phyloP scores from a whole-genome alignment of 2,113 vertebrate species.

The Silurus glanis region DNA sequence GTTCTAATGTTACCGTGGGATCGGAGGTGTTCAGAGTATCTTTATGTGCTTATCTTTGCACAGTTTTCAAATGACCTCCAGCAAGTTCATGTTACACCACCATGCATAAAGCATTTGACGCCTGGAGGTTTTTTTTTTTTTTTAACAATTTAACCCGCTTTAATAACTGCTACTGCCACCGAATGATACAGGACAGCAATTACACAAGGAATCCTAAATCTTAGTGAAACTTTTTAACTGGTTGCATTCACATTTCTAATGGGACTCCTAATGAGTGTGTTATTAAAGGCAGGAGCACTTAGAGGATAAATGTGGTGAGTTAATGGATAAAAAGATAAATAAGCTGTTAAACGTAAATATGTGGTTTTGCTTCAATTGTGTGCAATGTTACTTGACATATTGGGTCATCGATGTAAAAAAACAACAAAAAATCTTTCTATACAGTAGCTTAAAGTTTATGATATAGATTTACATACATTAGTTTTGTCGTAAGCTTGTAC shows the following conservation, averaged over 20 bases:
- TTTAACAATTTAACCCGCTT: background rate
- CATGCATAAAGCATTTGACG: background rate
- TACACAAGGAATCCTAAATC: background rate
- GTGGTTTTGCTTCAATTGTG: background rate
- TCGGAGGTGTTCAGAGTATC: background rate
- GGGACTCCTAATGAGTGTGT: background rate
- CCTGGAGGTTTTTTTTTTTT: background rate
- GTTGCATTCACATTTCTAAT: background rate
- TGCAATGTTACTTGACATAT: background rate
- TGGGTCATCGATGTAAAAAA: background rate
- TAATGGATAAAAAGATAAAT: background rate
- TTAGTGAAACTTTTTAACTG: background rate
- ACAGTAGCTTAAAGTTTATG: background rate
- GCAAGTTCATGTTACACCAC: background rate
- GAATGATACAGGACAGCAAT: conserved; percentile 1
- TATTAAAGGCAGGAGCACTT: background rate
- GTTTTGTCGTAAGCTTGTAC: background rate
- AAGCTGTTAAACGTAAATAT: background rate
- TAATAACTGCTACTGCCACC: background rate
- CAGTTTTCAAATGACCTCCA: background rate
- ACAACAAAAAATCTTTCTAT: too few relatives aligned
- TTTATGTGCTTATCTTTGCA: background rate
- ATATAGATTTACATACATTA: background rate
- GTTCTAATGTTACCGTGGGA: background rate
- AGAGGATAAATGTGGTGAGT: background rate